Conservation (phyloP, 2,888 invertebrate species). For the Petrophora chlorosata region DNA sequence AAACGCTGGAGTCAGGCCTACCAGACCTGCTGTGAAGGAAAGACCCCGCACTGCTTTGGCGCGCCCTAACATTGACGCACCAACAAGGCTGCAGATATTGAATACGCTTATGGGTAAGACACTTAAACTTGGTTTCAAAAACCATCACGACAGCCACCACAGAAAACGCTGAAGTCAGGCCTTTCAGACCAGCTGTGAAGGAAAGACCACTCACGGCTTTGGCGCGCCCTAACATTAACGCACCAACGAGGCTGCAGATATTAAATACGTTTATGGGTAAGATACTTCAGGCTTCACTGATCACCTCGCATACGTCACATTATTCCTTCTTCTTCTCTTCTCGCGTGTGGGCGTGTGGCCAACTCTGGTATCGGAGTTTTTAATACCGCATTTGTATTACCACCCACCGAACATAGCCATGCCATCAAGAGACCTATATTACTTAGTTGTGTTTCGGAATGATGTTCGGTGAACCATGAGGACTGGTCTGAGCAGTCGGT, state of each 20-base stretch:
- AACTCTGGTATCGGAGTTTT: too few relatives aligned
- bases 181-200: slow-evolving; percentile 46
- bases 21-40: slow-evolving; percentile 43
- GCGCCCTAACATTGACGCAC: slow-evolving; percentile 45
- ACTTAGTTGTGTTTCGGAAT: too few relatives aligned
- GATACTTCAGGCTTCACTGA: too few relatives aligned
- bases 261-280: slow-evolving; percentile 73
- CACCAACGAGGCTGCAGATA: slow-evolving; percentile 63
- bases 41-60: slow-evolving; percentile 65
- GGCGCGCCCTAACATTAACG: slow-evolving; percentile 45
- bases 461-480: too few relatives aligned
- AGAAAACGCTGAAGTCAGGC: slow-evolving; percentile 62
- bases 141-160: slow-evolving; percentile 74
- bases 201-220: slow-evolving; percentile 63
- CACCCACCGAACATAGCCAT: too few relatives aligned
- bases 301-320: too few relatives aligned
- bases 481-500: too few relatives aligned
- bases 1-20: slow-evolving; percentile 58
- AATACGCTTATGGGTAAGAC: slow-evolving; percentile 70
- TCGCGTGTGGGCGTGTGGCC: too few relatives aligned
- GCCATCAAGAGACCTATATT: too few relatives aligned
- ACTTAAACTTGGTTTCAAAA: too few relatives aligned
- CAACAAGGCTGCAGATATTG: slow-evolving; percentile 64
- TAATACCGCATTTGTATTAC: too few relatives aligned
- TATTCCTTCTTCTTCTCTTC: too few relatives aligned